phyloP scores from a whole-genome alignment of 2,797 vertebrate genomes.

The Potorous gilbertii region DNA sequence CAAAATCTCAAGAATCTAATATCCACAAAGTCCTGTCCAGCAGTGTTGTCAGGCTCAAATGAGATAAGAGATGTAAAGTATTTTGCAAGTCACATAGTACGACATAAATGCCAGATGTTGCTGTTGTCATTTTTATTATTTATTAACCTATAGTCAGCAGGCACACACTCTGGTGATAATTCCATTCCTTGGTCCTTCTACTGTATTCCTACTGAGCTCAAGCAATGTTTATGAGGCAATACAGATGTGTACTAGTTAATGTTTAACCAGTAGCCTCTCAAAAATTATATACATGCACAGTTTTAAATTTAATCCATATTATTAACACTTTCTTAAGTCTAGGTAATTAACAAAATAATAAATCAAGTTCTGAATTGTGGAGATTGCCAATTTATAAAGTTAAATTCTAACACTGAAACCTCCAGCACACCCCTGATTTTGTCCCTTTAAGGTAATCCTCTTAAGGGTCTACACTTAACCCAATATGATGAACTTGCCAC shows the following conservation, averaged over 20 bases:
- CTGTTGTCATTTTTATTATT: background rate
- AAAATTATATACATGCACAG: background rate
- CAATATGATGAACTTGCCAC: background rate
- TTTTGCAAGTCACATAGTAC: background rate
- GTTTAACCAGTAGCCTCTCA: background rate
- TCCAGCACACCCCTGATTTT: background rate
- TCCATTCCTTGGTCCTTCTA: background rate
- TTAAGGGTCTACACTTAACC: background rate
- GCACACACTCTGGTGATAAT: background rate
- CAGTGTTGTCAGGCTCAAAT: background rate
- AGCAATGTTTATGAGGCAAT: background rate
- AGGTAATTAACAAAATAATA: background rate
- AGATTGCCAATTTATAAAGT: background rate
- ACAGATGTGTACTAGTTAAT: background rate
- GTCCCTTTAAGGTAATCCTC: background rate
- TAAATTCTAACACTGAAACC: background rate
- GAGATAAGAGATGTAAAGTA: background rate
- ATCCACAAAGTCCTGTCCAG: background rate
- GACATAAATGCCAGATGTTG: background rate
- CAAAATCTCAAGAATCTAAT: background rate
- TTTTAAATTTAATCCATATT: background rate
- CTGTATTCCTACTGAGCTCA: background rate
- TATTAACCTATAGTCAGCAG: background rate
- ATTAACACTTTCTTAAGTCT: background rate
- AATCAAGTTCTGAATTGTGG: background rate